Base-by-base conservation (phyloP, 2,113 vertebrate species). In the Gavialis gangeticus region DNA sequence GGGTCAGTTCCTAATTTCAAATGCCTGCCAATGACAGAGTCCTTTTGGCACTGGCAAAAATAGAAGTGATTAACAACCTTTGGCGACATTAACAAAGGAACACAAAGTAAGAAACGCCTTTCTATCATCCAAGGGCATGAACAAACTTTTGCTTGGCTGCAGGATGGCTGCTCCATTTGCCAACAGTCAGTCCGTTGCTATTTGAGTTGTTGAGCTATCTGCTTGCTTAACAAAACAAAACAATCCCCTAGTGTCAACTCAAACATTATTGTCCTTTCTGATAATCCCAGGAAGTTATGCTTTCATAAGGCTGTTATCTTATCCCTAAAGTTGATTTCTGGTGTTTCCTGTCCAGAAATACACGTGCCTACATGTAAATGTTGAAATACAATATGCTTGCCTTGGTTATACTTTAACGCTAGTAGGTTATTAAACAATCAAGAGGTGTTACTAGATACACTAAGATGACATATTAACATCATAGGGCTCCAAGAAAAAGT, bases 401-500 rank as follows among this genome's bases (percentile, higher is more conserved):
- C 25, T 3, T 76, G 6, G 79, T 93, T 92, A 76, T 79, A 10
- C 18, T 92, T 87, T 79, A 91, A 89, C 57, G 57, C 34, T 12
- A 25, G 14, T 1, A 0, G 37, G 22, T 88, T 84, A 62, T 25
- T 69, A 82, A 94, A 46, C 25, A 58, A 18, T 76, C 85, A n/a
- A 4, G 21, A 0, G 0, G 0, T 30, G 88, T 93, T 92, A 92
- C 91, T 71, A 15, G 84, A 0, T 66, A 77, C 57, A 73, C 63
- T 57, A 1, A 12, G 85, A 77, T 96, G 94, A 95, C n/a, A 13
- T 82, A 91, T 96, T 96, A 96, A 91, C 92, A 13, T 37, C 87
- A 12, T 19, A 7, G 37, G 66, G 2, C 73, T 89, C 62, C 6
- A 27, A 3, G 22, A 28, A 87, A 91, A 91, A 90, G 76, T 90